Percentiles rank a stretch among this genome's conserved stretches.
phyloP scores from a whole-genome alignment of 1,140 invertebrate species.

The Littorina saxatilis region DNA sequence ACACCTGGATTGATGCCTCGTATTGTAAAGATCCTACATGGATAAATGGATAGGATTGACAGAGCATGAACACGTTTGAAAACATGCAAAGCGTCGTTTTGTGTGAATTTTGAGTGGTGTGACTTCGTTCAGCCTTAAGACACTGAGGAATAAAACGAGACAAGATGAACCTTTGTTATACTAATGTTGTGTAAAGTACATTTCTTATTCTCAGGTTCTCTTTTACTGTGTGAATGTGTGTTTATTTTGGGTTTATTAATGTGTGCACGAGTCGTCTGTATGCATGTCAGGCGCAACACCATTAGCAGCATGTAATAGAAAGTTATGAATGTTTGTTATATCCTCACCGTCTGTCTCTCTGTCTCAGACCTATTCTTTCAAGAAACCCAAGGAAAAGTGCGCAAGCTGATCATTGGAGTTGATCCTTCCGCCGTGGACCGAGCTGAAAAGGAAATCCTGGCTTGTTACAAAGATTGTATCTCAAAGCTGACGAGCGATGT shows the following conservation, averaged over 20 bases:
- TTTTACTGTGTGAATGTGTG: background rate
- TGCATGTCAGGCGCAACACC: too few species aligned
- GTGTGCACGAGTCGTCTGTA: too few species aligned
- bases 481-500: background rate
- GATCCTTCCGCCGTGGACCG: background rate
- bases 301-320: too few species aligned
- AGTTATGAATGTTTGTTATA: background rate
- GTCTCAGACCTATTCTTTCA: background rate
- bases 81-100: background rate
- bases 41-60: too few species aligned
- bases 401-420: background rate
- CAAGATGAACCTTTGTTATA: too few species aligned
- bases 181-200: too few species aligned
- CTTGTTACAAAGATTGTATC: background rate
- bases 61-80: background rate
- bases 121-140: too few species aligned
- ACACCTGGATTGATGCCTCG: too few species aligned
- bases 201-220: too few species aligned
- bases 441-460: slow-evolving; percentile 2
- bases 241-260: background rate
- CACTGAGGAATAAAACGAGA: too few species aligned
- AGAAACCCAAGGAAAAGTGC: background rate
- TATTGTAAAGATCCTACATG: too few species aligned
- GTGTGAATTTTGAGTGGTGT: background rate
- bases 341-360: background rate